Conservation (phyloP, 1,140 invertebrate genomes). For the Bombus superbus region DNA sequence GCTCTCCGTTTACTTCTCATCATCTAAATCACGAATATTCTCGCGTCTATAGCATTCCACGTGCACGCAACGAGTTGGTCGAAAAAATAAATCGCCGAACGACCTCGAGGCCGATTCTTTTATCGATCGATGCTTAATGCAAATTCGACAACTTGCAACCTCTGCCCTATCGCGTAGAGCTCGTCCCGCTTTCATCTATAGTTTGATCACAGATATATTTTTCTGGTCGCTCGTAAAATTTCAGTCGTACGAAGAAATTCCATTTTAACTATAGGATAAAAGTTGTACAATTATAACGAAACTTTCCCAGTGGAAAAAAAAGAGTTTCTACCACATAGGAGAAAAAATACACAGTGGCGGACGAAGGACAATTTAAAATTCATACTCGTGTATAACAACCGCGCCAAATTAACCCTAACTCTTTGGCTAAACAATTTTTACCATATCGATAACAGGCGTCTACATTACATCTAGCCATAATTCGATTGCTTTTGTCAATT, state of each 20-base stretch:
- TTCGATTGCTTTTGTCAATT: too few relatives aligned
- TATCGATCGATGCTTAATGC: conserved; percentile 48
- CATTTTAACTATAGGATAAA: neutral
- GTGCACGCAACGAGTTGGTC: neutral
- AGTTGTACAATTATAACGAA: neutral
- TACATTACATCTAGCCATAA: too few relatives aligned
- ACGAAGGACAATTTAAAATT: too few relatives aligned
- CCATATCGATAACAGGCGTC: too few relatives aligned
- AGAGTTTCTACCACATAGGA: too few relatives aligned
- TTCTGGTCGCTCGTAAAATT: too few relatives aligned
- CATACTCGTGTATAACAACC: too few relatives aligned
- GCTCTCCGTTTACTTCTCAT: neutral
- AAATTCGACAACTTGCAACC: conserved; percentile 29
- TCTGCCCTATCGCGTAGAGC: neutral
- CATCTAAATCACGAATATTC: neutral
- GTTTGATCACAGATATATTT: neutral
- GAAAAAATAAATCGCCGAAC: conserved; percentile 42
- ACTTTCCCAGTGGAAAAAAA: neutral
- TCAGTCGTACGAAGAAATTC: neutral
- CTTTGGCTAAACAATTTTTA: too few relatives aligned
- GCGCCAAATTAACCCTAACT: too few relatives aligned
- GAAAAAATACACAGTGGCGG: too few relatives aligned
- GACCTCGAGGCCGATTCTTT: conserved; percentile 50
- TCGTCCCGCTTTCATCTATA: neutral
- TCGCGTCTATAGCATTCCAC: neutral